Evolutionary conservation across 1,140 invertebrate genomes (phyloP), one percentile per base, ranked within the genome.

Genomic region (Harlomillsia oculata): DNA sequence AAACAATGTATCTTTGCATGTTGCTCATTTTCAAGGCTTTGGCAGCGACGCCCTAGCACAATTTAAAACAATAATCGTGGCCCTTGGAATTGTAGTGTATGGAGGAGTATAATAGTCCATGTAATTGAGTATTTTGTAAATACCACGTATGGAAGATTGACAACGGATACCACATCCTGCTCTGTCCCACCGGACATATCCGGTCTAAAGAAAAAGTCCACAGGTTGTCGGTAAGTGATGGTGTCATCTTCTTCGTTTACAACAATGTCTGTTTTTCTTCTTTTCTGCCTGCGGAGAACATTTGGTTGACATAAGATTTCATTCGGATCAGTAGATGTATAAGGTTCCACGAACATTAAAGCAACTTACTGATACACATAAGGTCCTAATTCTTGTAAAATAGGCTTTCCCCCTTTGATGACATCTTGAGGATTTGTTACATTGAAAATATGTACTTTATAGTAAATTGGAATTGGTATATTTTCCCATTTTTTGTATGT

Each of bases 261-360:
- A 18, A n/a, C 16, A 18, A 65, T 65, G 36, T 65, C 59, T 39
- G 55, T 41, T 39, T 65, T 65, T n/a, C 21, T 14, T 37, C 63
- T 18, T 26, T 59, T 62, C 32, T 62, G 55, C 25, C 60, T 62
- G 34, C n/a, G n/a, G n/a, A 32, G 34, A 34, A 20, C 1, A 48
- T 18, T 9, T 30, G 9, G 44, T 29, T 11, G 6, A 14, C 30
- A n/a, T n/a, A n/a, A n/a, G n/a, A 36, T 40, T 14, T 36, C 40
- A 41, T 28, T 46, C 45, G 28, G 11, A 5, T n/a, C 26, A 56
- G n/a, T 21, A 40, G 16, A 49, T n/a, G 14, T 16, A 26, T 5
- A 45, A 45, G 41, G 2, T 44, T 43, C n/a, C 20, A 40, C 13
- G 9, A 16, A 16, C 9, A 40, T 26, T 23, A 16, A 32, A 43